Evolutionary conservation across 2,113 vertebrate genomes (phyloP).

Genomic region (Seriola aureovittata): DNA sequence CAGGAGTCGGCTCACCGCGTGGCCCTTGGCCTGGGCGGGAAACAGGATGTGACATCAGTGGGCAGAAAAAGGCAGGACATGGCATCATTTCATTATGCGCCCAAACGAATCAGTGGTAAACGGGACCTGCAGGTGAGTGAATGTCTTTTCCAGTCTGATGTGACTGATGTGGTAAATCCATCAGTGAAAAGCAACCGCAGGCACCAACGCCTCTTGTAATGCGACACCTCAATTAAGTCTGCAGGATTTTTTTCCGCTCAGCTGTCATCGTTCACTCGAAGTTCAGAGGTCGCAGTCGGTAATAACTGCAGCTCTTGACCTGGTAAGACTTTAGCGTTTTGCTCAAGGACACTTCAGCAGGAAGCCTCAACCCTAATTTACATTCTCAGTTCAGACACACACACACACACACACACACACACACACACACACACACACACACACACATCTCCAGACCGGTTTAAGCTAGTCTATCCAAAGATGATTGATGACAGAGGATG

Average conservation of each 20-base stretch:
- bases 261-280: slow-evolving; percentile 12
- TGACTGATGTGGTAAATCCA: slow-evolving; percentile 39
- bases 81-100: not conserved
- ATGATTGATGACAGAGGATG: slow-evolving; percentile 71
- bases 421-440: slow-evolving; percentile 7
- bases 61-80: slow-evolving; percentile 20
- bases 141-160: not conserved
- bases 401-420: slow-evolving; percentile 16
- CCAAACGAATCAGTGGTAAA: slow-evolving; percentile 31
- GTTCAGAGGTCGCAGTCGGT: slow-evolving; percentile 32
- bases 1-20: slow-evolving; percentile 92
- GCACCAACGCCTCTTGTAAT: slow-evolving; percentile 22
- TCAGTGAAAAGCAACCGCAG: slow-evolving; percentile 20
- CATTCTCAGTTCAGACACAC: slow-evolving; percentile 22
- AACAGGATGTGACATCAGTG: slow-evolving; percentile 66
- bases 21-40: slow-evolving; percentile 85
- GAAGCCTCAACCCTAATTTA: slow-evolving; percentile 22
- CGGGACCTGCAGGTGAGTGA: slow-evolving; percentile 41
- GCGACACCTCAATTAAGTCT: slow-evolving; percentile 42
- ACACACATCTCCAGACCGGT: slow-evolving; percentile 64
- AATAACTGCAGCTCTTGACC: slow-evolving; percentile 39
- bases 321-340: slow-evolving; percentile 24
- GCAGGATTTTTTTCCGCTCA: slow-evolving; percentile 9
- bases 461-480: slow-evolving; percentile 69
- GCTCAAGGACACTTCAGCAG: slow-evolving; percentile 44